A percentile compares a stretch with the other conserved stretches of the same genome.
These are phyloP conservation scores for Craseonycteris thonglongyai DNA, from an alignment of 2,113 vertebrate species.

Conservation along the genomic window DNA sequence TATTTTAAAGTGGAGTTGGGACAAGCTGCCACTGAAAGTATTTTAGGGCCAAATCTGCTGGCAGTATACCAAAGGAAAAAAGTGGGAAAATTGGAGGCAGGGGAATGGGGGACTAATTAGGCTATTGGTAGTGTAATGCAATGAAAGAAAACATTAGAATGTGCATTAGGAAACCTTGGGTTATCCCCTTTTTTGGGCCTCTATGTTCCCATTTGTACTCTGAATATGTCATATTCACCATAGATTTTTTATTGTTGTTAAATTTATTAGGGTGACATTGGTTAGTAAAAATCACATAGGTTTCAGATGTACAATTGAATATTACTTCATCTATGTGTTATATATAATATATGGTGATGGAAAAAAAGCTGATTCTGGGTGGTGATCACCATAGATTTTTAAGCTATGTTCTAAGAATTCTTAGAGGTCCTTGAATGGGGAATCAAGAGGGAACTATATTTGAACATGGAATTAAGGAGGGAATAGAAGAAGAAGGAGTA, in stretches of 20 bases:
- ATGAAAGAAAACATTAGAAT: neutral
- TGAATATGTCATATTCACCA: neutral
- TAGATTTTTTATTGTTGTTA: neutral
- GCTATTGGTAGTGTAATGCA: neutral
- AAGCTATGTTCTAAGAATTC: neutral
- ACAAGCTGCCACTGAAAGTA: neutral
- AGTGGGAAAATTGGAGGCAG: neutral
- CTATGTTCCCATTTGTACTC: neutral
- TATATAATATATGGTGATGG: too few species aligned
- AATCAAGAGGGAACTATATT: too few species aligned
- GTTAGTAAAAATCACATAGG: too few species aligned
- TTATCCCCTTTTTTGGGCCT: neutral
- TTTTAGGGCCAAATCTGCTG: neutral
- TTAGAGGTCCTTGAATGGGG: too few species aligned
- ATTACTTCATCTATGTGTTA: too few species aligned
- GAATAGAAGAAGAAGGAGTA: neutral
- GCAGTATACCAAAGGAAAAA: neutral
- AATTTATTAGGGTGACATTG: too few species aligned
- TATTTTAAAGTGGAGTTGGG: neutral
- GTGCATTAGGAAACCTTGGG: neutral
- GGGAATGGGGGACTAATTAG: neutral
- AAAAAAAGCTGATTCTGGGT: too few species aligned
- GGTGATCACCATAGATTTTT: too few species aligned
- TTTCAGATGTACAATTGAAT: too few species aligned
- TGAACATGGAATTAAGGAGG: neutral